These are phyloP conservation scores for Actinostola sp. DNA, from an alignment of 92 coral and sea anemone species.

Conservation along the genomic window DNA sequence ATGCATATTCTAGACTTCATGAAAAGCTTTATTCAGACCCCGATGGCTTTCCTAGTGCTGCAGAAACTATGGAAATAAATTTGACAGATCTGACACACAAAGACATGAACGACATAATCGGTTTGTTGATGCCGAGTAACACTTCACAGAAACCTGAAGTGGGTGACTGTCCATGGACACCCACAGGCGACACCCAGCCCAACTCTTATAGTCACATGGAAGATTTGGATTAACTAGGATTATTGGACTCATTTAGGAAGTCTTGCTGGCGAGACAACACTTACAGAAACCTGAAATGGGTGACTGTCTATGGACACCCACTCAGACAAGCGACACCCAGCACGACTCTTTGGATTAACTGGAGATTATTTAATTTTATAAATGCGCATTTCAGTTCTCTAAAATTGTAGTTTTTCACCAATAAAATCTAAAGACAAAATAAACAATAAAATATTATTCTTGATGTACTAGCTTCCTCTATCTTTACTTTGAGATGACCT, in stretches of 20 bases:
- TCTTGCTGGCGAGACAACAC: no score
- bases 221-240: constrained; percentile 36
- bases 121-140: background rate
- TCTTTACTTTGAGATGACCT: no score
- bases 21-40: background rate
- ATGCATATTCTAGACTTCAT: constrained; percentile 7
- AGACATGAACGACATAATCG: constrained; percentile 7
- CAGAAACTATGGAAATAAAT: constrained; percentile 11
- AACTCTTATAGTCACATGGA: constrained; percentile 51
- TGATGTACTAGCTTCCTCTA: no score
- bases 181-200: background rate
- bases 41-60: background rate
- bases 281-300: no score
- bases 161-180: constrained; percentile 1
- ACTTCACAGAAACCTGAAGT: background rate
- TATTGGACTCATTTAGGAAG: background rate
- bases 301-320: no score
- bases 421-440: no score
- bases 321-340: no score
- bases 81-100: constrained; percentile 6
- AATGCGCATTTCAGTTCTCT: no score
- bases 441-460: no score
- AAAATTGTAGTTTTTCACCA: no score
- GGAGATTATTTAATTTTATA: no score
- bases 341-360: no score